Evolutionary conservation across 1,140 invertebrate genomes (phyloP).

Genomic region (Trachymyrmex cornetzi): DNA sequence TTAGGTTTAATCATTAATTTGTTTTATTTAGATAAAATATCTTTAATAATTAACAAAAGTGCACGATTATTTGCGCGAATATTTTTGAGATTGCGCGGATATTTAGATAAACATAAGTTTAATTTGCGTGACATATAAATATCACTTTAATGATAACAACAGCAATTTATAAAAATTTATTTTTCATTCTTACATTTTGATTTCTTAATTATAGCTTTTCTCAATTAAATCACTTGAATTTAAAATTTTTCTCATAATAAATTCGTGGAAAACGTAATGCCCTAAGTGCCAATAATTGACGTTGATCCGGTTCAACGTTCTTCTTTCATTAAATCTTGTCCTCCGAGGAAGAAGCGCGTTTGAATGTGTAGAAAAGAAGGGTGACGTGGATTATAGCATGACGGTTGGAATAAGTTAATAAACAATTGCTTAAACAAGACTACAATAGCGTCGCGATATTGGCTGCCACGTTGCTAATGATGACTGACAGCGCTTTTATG

Average conservation of each 20-base stretch:
- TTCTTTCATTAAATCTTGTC: slow-evolving; percentile 63
- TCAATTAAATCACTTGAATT: slow-evolving; percentile 21
- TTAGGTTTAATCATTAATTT: background rate
- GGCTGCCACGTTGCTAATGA: slow-evolving; percentile 72
- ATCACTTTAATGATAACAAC: background rate
- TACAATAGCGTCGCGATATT: slow-evolving; percentile 79
- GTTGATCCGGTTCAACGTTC: slow-evolving; percentile 33
- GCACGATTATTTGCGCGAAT: background rate
- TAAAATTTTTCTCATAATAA: slow-evolving; percentile 40
- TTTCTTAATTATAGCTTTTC: background rate
- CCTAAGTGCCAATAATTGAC: slow-evolving; percentile 54
- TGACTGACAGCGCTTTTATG: slow-evolving; percentile 79
- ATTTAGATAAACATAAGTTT: background rate
- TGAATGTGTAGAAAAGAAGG: slow-evolving; percentile 37
- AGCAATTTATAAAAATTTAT: background rate
- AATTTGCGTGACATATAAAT: background rate
- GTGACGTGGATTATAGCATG: slow-evolving; percentile 67
- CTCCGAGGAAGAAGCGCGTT: slow-evolving; percentile 60
- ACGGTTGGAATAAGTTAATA: slow-evolving; percentile 78
- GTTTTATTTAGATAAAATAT: too few species aligned
- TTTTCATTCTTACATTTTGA: background rate
- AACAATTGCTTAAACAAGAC: slow-evolving; percentile 82
- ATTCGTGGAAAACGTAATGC: slow-evolving; percentile 54
- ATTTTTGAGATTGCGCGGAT: background rate
- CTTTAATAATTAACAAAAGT: background rate